Evolutionary conservation across 2,113 vertebrate genomes (phyloP).

Genomic region (Xiphophorus hellerii): DNA sequence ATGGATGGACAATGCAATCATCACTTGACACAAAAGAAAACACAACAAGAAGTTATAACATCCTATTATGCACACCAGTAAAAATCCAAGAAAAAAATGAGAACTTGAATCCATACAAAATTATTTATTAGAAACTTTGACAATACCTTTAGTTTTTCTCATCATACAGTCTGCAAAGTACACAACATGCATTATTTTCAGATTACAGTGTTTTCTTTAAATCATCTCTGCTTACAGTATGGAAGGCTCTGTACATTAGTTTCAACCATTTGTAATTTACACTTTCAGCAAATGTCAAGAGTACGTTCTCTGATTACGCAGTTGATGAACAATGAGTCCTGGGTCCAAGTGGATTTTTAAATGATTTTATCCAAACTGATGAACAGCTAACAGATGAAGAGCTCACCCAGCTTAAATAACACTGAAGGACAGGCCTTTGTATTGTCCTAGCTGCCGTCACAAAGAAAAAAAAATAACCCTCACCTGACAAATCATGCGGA

Average conservation of each 20-base stretch:
- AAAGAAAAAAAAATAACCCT: constrained; percentile 1
- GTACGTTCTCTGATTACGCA: constrained; percentile 44
- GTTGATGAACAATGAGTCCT: constrained; percentile 31
- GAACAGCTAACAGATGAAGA: constrained; percentile 1
- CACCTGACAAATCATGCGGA: not conserved
- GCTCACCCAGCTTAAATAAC: constrained; percentile 4
- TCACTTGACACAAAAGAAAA: too few relatives aligned
- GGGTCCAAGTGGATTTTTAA: not conserved
- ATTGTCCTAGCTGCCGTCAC: constrained; percentile 3
- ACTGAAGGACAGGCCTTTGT: not conserved
- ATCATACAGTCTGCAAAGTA: constrained; percentile 52
- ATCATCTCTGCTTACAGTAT: constrained; percentile 1
- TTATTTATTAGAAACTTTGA: constrained; percentile 49
- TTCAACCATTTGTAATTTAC: constrained; percentile 13
- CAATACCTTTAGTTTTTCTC: constrained; percentile 26
- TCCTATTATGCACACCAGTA: not conserved
- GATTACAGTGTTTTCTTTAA: not conserved
- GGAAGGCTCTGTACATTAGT: constrained; percentile 11
- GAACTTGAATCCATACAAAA: constrained; percentile 26
- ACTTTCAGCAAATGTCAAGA: constrained; percentile 5
- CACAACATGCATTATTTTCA: constrained; percentile 45
- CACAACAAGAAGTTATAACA: not conserved
- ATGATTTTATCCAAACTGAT: constrained; percentile 1
- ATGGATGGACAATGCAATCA: not conserved
- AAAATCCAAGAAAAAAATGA: not conserved